These are phyloP conservation scores for Melanargia galathea DNA, from an alignment of 2,888 invertebrate genomes.

Conservation along the genomic window DNA sequence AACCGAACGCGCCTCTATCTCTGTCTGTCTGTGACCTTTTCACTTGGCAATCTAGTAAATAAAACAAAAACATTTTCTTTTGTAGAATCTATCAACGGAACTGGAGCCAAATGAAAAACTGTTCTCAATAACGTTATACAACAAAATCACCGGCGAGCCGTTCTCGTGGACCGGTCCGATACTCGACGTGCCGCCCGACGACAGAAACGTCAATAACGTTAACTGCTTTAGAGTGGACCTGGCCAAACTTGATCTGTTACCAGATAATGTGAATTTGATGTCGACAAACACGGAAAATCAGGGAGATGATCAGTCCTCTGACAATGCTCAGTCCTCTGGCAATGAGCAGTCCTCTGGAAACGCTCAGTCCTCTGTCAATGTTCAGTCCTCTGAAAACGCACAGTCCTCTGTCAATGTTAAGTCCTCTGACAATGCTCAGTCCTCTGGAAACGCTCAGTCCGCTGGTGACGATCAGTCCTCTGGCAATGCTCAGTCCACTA, in stretches of 20 bases:
- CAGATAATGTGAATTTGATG: constrained; percentile 61
- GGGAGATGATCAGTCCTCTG: too few relatives aligned
- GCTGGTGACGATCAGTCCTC: too few relatives aligned
- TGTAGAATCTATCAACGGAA: constrained; percentile 56
- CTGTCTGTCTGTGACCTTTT: too few relatives aligned
- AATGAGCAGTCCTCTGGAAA: too few relatives aligned
- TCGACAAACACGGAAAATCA: constrained; percentile 51
- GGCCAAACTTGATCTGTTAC: constrained; percentile 55
- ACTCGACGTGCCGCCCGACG: constrained; percentile 47
- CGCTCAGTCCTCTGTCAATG: too few relatives aligned
- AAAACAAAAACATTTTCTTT: constrained; percentile 16
- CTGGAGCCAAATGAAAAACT: constrained; percentile 37
- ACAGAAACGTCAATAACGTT: constrained; percentile 48
- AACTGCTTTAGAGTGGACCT: constrained; percentile 53
- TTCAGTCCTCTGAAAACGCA: too few relatives aligned
- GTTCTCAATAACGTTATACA: constrained; percentile 63
- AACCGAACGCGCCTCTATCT: too few relatives aligned
- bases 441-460: too few relatives aligned
- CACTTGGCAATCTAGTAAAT: too few relatives aligned
- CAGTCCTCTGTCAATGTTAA: too few relatives aligned
- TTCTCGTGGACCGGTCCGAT: constrained; percentile 58
- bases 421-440: too few relatives aligned
- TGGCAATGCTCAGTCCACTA: background rate
- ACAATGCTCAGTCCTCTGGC: too few relatives aligned
- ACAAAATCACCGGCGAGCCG: constrained; percentile 64